phyloP scores from a whole-genome alignment of 37 sponge, comb jelly and placozoan genomes.

The Beroe ovata region DNA sequence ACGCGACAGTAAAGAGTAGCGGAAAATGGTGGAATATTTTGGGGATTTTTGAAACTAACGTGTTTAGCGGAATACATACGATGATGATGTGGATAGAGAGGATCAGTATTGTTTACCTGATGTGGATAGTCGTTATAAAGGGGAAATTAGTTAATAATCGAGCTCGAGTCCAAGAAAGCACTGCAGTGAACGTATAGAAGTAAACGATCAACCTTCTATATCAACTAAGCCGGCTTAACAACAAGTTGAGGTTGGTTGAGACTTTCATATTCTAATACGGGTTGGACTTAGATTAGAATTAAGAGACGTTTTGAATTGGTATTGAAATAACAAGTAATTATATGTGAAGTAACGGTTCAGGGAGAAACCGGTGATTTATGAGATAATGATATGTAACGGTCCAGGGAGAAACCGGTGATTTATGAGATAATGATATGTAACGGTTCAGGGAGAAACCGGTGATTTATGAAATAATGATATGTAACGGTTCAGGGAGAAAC shows the following conservation, averaged over 20 bases:
- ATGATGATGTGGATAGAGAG: constrained; percentile 29
- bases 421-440: not conserved
- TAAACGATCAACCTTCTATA: not conserved
- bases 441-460: not conserved
- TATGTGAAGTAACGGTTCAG: not conserved
- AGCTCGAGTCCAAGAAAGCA: not conserved
- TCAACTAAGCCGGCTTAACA: constrained; percentile 18
- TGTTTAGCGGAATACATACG: constrained; percentile 12
- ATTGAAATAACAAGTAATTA: not conserved
- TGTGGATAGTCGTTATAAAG: constrained; percentile 23
- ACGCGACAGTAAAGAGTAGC: constrained; percentile 22
- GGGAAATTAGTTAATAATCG: constrained; percentile 32
- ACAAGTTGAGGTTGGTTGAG: not conserved
- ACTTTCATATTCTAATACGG: not conserved
- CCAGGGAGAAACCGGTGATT: not conserved
- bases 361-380: not conserved
- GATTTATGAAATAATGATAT: not conserved
- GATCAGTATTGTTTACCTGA: not conserved
- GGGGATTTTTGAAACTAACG: constrained; percentile 15
- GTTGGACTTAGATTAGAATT: constrained; percentile 22
- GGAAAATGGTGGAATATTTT: constrained; percentile 43
- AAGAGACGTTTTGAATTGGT: not conserved
- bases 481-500: not conserved
- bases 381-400: not conserved
- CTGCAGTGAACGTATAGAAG: not conserved